A percentile compares a stretch with the other conserved stretches of the same genome.
Conservation (phyloP, 2,113 vertebrate species). For the Aphyosemion australe region DNA sequence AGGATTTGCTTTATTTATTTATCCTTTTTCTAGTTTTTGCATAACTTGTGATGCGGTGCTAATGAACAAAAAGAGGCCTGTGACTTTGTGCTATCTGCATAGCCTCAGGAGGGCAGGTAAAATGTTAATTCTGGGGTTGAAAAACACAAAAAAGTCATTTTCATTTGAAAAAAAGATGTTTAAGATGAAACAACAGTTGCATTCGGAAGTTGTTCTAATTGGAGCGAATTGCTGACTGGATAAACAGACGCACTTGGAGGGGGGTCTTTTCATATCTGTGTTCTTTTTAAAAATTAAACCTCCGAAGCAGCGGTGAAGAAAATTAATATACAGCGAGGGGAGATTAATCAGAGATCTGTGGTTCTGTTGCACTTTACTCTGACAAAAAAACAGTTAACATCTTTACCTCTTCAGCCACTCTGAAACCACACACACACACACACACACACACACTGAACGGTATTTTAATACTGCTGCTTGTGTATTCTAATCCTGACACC, state of each 20-base stretch:
- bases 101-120: constrained; percentile 22
- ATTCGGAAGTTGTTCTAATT: constrained; percentile 73
- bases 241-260: constrained; percentile 69
- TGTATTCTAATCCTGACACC: constrained; percentile 74
- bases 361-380: constrained; percentile 57
- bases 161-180: constrained; percentile 57
- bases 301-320: constrained; percentile 32
- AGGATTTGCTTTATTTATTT: constrained; percentile 36
- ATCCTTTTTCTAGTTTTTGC: constrained; percentile 37
- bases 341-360: constrained; percentile 69
- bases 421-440: constrained; percentile 17
- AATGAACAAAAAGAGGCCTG: constrained; percentile 66
- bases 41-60: constrained; percentile 49
- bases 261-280: constrained; percentile 59
- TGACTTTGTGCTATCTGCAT: constrained; percentile 40
- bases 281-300: constrained; percentile 72
- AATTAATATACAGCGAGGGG: constrained; percentile 64
- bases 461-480: constrained; percentile 71
- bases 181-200: constrained; percentile 73
- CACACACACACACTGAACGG: constrained; percentile 26
- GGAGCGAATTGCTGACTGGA: constrained; percentile 62
- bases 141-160: constrained; percentile 54
- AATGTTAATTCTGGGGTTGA: constrained; percentile 31
- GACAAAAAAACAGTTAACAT: constrained; percentile 73
- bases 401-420: constrained; percentile 64